Evolutionary conservation across 2,797 vertebrate genomes (phyloP), one percentile per base, ranked within the genome.

Genomic region (Aulostomus chinensis): DNA sequence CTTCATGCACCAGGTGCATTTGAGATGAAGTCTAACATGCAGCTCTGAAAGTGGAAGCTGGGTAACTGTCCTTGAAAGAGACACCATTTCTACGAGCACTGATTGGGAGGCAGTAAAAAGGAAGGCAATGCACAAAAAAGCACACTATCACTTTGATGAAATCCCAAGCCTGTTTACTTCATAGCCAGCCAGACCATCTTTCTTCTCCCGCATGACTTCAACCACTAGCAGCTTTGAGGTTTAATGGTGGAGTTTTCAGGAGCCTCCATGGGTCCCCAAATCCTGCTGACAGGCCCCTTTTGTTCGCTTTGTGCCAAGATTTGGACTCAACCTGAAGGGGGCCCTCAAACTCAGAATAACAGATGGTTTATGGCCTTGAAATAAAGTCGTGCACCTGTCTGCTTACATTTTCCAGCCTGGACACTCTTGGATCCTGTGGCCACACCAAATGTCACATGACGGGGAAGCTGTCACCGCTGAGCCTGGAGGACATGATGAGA

Each of bases 301-400:
- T 69, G 62, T 68, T 79, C 65, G 33, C 46, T 36, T 51, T 54
- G 47, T 75, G 70, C 60, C 56, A 45, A 51, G 78, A 63, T 11
- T 3, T 12, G 16, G 21, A 49, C 41, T 15, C 10, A 3, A 75
- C 58, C 56, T 54, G 51, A 32, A 60, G 42, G 67, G 73, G 39
- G 41, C 56, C 54, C 68, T 74, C 49, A 42, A 68, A 78, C 55
- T 56, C 45, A 57, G 21, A 39, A 37, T 53, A 66, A 65, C 60
- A 80, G 60, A 74, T 62, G 64, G 68, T 83, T 81, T 72, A 74
- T 1, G 0, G 26, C 34, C 59, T 55, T 50, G 58, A 72, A 84
- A 84, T 71, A 80, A 70, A 68, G 49, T 28, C 12, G 62, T 47
- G 42, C 79, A 80, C 65, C 78, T 86, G 80, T 62, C 62, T 10